These are phyloP conservation scores for Drosophila mojavensis DNA, from an alignment of 1,140 invertebrate genomes.

Conservation along the genomic window DNA sequence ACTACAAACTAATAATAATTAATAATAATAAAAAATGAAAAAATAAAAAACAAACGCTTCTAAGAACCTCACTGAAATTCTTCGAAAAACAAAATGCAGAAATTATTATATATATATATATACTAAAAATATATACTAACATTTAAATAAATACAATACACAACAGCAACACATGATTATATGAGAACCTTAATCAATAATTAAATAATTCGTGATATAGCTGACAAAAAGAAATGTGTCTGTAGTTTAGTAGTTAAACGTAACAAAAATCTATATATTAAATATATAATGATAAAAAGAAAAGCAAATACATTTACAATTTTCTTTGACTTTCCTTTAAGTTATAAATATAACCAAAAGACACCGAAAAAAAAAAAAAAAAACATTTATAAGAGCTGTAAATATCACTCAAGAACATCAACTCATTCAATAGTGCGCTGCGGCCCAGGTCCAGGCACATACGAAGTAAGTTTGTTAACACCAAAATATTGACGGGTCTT, in stretches of 20 bases:
- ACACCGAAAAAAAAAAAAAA: constrained; percentile 10
- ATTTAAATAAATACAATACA: constrained; percentile 40
- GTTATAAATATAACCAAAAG: not conserved
- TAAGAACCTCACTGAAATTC: constrained; percentile 83
- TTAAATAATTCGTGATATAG: constrained; percentile 81
- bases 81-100: constrained; percentile 54
- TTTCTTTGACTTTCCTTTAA: constrained; percentile 2
- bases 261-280: constrained; percentile 20
- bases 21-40: constrained; percentile 18
- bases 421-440: constrained; percentile 13
- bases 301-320: not conserved
- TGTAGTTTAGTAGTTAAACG: constrained; percentile 77
- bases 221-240: constrained; percentile 78
- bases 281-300: constrained; percentile 9
- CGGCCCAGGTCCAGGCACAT: constrained; percentile 34
- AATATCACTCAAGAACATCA: constrained; percentile 59
- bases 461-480: constrained; percentile 71
- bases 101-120: constrained; percentile 23
- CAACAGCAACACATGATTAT: constrained; percentile 41
- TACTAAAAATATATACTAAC: constrained; percentile 26
- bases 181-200: constrained; percentile 73
- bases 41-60: constrained; percentile 68
- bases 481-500: constrained; percentile 68
- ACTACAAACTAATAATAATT: constrained; percentile 44
- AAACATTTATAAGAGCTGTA: constrained; percentile 46